Evolutionary conservation across 2,113 vertebrate genomes (phyloP).

Genomic region (Narcine bancroftii): DNA sequence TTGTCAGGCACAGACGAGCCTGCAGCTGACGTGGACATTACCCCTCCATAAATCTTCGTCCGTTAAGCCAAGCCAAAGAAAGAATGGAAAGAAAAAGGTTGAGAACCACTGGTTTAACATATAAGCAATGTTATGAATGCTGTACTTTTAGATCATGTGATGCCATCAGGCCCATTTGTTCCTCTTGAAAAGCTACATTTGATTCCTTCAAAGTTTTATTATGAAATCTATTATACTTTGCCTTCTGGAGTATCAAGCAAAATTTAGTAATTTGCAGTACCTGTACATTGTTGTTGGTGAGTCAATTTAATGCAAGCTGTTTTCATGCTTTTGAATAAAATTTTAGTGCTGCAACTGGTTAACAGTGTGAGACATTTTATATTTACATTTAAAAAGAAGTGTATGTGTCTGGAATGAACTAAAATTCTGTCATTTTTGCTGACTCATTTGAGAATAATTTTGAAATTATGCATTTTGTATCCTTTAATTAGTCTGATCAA

Average conservation of each 20-base stretch:
- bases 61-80: too few species aligned
- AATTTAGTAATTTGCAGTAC: too few species aligned
- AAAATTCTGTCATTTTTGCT: not conserved
- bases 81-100: too few species aligned
- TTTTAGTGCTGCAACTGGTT: not conserved
- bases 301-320: slow-evolving; percentile 26
- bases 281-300: not conserved
- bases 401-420: not conserved
- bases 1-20: too few species aligned
- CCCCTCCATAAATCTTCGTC: too few species aligned
- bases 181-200: not conserved
- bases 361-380: not conserved
- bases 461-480: not conserved
- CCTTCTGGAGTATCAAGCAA: not conserved
- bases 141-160: not conserved
- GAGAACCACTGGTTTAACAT: too few species aligned
- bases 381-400: slow-evolving; percentile 19
- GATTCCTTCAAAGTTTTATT: not conserved
- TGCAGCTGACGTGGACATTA: too few species aligned
- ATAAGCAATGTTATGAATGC: not conserved
- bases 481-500: not conserved
- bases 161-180: not conserved
- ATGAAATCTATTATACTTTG: not conserved
- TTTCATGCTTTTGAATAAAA: not conserved
- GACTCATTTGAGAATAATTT: not conserved